Base-by-base conservation (phyloP, 2,797 vertebrate genomes). In the Helarctos malayanus region DNA sequence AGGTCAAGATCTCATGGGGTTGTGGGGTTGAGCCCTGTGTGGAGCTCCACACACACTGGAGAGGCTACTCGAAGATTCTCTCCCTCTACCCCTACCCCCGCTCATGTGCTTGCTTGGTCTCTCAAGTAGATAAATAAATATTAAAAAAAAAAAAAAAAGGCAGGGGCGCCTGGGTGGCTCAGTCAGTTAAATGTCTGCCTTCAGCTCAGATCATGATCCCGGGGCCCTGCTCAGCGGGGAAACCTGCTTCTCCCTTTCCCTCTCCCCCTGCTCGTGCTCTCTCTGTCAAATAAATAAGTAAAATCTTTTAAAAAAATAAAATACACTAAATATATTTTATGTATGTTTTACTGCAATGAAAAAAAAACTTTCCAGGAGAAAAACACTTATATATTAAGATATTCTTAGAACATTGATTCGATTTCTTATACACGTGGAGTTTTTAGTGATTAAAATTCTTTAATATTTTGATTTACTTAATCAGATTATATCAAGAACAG, bases 381-480 rank as follows among this genome's bases (percentile, higher is more conserved):
- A 71, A 80, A 81, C 23, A 35, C 8, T 63, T 63, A 45, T 27
- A 73, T 73, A 27, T 45, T 45, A 73, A 76, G 32, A 29, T 91
- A 86, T 52, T 69, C 35, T 68, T 92, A 89, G n/a, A 92, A 71
- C 57, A 79, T 23, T 91, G n/a, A 61, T 35, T 89, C 95, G 47
- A 76, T 68, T 96, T 96, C 38, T 71, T 45, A 59, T 78, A 61
- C 13, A 76, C 16, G 5, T 29, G 25, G 35, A 86, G 10, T 35
- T 45, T 56, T 89, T 83, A 76, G 38, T 71, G n/a, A 29, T 83
- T 97, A 73, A 65, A 71, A 73, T 79, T 73, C 49, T 92, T 82
- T 56, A 47, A 54, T 65, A 65, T 86, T 96, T 89, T 56, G 32
- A 81, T 93, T 90, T 76, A 69, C 18, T 89, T 96, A 78, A 91